These are phyloP conservation scores for Schizothorax lantsangensis DNA, from an alignment of 2,797 vertebrate species.

Conservation along the genomic window DNA sequence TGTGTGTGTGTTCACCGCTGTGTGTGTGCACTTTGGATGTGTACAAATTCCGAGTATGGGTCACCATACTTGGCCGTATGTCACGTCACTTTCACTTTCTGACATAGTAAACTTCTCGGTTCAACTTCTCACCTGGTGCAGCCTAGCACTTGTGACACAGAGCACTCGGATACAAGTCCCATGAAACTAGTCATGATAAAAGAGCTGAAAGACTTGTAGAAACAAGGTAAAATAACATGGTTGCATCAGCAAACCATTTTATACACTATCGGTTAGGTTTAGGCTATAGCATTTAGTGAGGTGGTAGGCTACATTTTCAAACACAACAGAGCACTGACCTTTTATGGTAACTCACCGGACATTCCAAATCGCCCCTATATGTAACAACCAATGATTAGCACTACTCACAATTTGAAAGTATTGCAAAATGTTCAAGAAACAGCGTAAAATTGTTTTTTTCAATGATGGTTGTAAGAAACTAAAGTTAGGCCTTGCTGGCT, in stretches of 20 bases:
- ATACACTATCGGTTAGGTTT: too few relatives aligned
- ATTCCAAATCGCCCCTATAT: background rate
- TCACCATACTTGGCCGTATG: too few relatives aligned
- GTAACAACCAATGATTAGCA: background rate
- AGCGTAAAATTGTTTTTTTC: background rate
- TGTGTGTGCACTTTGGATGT: too few relatives aligned
- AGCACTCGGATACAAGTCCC: background rate
- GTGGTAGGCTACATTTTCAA: too few relatives aligned
- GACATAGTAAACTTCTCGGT: background rate
- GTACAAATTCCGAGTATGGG: too few relatives aligned
- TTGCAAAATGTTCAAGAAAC: background rate
- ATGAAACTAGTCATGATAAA: too few relatives aligned
- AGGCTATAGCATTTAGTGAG: too few relatives aligned
- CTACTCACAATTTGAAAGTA: background rate
- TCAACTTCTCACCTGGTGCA: background rate
- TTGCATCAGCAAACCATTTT: too few relatives aligned
- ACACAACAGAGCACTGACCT: too few relatives aligned
- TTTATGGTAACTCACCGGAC: background rate
- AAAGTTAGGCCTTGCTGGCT: background rate
- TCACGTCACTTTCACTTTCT: background rate
- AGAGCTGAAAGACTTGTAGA: too few relatives aligned
- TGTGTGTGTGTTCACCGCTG: too few relatives aligned
- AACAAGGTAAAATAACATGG: too few relatives aligned
- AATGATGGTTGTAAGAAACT: background rate
- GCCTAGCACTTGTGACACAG: background rate